phyloP scores from a whole-genome alignment of 2,888 invertebrate genomes.

The Heliconius ethilla region DNA sequence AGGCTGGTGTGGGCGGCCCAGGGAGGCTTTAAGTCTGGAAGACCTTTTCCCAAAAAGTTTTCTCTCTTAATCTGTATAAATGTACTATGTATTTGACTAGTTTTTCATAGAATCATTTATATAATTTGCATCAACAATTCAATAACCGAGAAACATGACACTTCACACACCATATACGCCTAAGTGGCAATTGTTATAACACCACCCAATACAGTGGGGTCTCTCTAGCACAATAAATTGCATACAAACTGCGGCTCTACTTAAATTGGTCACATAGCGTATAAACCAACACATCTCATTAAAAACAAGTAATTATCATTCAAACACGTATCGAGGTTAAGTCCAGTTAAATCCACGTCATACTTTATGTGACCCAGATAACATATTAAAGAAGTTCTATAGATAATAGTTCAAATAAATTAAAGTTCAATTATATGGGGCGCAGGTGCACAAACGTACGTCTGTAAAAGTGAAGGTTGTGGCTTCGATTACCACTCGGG shows the following conservation, averaged over 20 bases:
- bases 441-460: no score
- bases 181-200: background rate
- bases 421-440: no score
- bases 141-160: background rate
- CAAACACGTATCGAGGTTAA: constrained; percentile 1
- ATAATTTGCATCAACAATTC: background rate
- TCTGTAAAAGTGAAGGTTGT: no score
- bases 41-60: no score
- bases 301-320: constrained; percentile 14
- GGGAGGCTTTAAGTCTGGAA: no score
- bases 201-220: background rate
- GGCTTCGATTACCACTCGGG: background rate
- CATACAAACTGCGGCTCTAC: background rate
- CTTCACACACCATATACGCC: background rate
- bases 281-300: background rate
- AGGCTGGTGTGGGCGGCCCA: no score
- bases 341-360: constrained; percentile 8
- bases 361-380: background rate
- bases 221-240: background rate
- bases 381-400: background rate
- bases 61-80: no score
- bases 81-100: no score
- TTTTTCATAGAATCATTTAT: background rate
- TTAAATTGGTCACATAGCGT: background rate
- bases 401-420: background rate